Base-by-base conservation (phyloP, 2,113 vertebrate species). In the Aspidoscelis tigris region DNA sequence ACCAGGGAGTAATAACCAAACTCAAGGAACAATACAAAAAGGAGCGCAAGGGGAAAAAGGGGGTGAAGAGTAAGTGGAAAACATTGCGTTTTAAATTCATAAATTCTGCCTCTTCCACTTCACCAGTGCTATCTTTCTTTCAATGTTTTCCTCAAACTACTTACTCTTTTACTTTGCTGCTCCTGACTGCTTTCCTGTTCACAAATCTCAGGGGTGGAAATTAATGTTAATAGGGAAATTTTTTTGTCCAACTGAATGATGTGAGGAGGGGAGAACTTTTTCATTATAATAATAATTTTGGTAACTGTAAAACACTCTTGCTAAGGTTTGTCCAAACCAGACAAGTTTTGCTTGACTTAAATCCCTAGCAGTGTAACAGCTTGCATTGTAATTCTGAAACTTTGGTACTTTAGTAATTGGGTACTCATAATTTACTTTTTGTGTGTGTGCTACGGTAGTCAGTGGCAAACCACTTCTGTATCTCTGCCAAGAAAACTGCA, bases 1-100 rank as follows among this genome's bases (percentile, higher is more conserved):
- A 99, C 97, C 98, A 99, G 97, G 97, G 98, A 96, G 96, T 99
- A 96, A 99, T 99, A 97, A 98, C 97, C 96, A 99, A 99, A 96
- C 99, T 99, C 96, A 99, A 99, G 98, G 99, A 99, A 95, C 98
- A 99, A 96, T 99, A 99, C 99, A 99, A 97, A 98, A 99, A 99
- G 98, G 99, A 99, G 96, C 98, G 99, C 96, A 99, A 99, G 97
- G 98, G 98, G 93, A 99, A 99, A 97, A 99, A 99, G 93, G 99
- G 98, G 97, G 99, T 99, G 96, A 99, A 99, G 99, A 99, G 99
- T 99, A 99, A 99, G 99, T 99, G 95, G 96, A 95, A 96, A 95
- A 96, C 96, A 95, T 96, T 96, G 96, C 92, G 91, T 94, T 89
- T 95, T 88, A 94, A 93, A 93, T 94, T 75, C 93, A 94, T 92